A percentile compares a stretch with the other conserved stretches of the same genome.
Conservation (phyloP, 1,140 invertebrate genomes). For the Caenorhabditis brenneri region DNA sequence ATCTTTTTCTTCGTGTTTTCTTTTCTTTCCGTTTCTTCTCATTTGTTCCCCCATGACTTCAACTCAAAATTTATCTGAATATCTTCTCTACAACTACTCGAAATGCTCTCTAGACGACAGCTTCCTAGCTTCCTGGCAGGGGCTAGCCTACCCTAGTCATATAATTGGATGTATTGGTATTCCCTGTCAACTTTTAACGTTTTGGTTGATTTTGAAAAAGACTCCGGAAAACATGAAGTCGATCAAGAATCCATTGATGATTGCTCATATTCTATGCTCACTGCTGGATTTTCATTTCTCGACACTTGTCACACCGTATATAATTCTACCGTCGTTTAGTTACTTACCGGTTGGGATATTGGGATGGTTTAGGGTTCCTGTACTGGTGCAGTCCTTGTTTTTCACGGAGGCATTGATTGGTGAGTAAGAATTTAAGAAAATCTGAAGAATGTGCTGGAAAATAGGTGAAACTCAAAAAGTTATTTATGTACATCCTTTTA, state of each 20-base stretch:
- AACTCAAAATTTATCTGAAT: neutral
- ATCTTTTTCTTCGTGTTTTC: too few relatives aligned
- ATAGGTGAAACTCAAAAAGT: too few relatives aligned
- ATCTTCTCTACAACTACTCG: neutral
- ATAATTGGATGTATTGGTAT: neutral
- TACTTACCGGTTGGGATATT: neutral
- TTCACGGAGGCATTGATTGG: neutral
- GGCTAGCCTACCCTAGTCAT: neutral
- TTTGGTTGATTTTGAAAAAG: neutral
- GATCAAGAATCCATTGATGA: neutral
- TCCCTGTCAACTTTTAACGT: neutral
- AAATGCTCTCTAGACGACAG: neutral
- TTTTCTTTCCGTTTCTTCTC: too few relatives aligned
- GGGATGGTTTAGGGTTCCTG: neutral
- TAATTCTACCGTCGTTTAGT: neutral
- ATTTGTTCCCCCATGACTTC: too few relatives aligned
- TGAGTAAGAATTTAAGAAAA: too few relatives aligned
- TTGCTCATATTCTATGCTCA: constrained; percentile 25
- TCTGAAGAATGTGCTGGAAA: too few relatives aligned
- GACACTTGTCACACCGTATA: neutral
- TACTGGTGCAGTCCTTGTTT: neutral
- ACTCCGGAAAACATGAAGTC: neutral
- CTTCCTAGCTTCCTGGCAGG: neutral
- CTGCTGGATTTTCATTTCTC: constrained; percentile 9
- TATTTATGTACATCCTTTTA: too few relatives aligned